Conservation (phyloP, 2,113 vertebrate species). For the Corythoichthys haematopterus region DNA sequence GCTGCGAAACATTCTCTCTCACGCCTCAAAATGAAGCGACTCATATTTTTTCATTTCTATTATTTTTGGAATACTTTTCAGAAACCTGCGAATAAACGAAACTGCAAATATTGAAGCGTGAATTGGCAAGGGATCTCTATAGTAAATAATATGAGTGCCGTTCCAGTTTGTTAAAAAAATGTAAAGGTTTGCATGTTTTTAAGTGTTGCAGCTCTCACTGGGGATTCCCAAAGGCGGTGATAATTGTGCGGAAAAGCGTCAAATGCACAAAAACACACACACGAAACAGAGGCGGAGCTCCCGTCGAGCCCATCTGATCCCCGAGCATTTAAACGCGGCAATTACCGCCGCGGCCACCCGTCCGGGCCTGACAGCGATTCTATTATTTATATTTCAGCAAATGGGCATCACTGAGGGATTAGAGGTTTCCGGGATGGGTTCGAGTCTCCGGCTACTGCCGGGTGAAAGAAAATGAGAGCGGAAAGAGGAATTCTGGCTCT, state of each 20-base stretch:
- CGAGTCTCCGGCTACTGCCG: not conserved
- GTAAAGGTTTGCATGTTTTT: not conserved
- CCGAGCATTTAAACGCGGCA: conserved; percentile 58
- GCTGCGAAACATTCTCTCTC: too few species aligned
- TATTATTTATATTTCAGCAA: conserved; percentile 76
- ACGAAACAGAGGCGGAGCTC: conserved; percentile 69
- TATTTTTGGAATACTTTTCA: too few species aligned
- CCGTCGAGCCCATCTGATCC: conserved; percentile 72
- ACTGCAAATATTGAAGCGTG: too few species aligned
- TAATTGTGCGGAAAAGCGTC: conserved; percentile 72
- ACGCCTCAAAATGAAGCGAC: too few species aligned
- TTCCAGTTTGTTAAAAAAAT: too few species aligned
- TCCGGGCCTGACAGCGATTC: conserved; percentile 59
- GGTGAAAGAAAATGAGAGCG: not conserved
- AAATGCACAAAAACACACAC: conserved; percentile 39
- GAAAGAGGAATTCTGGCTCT: not conserved
- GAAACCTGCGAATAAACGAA: too few species aligned
- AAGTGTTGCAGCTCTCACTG: conserved; percentile 25
- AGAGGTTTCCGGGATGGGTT: conserved; percentile 34
- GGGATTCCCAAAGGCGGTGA: conserved; percentile 44
- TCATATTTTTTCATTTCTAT: too few species aligned
- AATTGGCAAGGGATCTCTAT: too few species aligned
- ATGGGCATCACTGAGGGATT: conserved; percentile 64
- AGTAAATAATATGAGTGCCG: too few species aligned
- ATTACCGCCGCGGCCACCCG: conserved; percentile 65